Conservation (phyloP, 2,113 vertebrate genomes). For the Mastomys natalensis region DNA sequence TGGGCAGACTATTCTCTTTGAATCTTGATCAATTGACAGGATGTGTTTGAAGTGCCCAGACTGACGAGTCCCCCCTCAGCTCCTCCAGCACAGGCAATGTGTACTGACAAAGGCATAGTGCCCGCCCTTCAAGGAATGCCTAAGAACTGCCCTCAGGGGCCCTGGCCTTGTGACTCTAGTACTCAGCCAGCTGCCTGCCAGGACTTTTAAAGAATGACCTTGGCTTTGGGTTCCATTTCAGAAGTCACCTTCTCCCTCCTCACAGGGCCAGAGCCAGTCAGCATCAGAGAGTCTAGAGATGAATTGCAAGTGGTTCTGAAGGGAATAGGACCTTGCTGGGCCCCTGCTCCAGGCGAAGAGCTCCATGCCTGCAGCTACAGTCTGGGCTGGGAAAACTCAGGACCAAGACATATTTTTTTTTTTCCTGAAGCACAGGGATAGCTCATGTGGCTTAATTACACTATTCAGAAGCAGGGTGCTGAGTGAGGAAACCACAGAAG, state of each 20-base stretch:
- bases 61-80: background rate
- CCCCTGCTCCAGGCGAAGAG: background rate
- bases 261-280: background rate
- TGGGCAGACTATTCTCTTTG: background rate
- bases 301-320: background rate
- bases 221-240: background rate
- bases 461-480: background rate
- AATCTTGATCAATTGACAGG: background rate
- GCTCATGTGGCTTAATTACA: conserved; percentile 45
- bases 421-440: background rate
- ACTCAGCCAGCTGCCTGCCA: background rate
- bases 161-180: background rate
- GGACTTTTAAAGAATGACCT: background rate
- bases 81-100: background rate
- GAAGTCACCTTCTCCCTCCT: background rate
- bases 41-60: background rate
- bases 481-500: background rate
- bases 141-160: background rate
- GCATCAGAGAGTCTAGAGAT: accelerated
- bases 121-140: background rate
- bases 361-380: background rate
- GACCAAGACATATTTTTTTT: background rate
- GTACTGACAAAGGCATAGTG: background rate
- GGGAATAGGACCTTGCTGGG: background rate
- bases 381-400: background rate